phyloP scores from a whole-genome alignment of 2,113 vertebrate species.

The Isichthys henryi region DNA sequence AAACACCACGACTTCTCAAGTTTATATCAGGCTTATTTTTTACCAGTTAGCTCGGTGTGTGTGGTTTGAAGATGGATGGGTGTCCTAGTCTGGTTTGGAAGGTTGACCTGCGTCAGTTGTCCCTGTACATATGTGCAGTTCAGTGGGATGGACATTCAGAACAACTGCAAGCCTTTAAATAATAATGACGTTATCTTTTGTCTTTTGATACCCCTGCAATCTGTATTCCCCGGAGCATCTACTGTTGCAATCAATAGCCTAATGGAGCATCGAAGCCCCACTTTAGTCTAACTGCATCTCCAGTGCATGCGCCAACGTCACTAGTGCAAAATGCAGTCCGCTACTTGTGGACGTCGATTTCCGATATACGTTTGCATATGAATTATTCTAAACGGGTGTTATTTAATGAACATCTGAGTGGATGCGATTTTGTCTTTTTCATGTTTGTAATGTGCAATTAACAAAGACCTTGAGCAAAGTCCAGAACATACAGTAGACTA shows the following conservation, averaged over 20 bases:
- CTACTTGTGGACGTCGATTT: background rate
- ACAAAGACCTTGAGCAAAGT: background rate
- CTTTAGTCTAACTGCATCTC: background rate
- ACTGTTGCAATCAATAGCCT: slow-evolving; percentile 41
- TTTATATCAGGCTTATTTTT: background rate
- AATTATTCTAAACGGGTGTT: background rate
- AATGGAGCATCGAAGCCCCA: slow-evolving; percentile 28
- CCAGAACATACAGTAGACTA: background rate
- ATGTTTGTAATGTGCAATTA: background rate
- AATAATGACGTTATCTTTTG: slow-evolving; percentile 14
- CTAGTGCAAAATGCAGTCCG: background rate
- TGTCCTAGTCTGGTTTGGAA: background rate
- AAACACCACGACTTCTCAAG: background rate
- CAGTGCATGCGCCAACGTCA: background rate
- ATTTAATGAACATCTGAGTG: background rate
- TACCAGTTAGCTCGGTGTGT: background rate
- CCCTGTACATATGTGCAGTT: background rate
- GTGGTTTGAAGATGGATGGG: background rate
- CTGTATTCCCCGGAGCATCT: slow-evolving; percentile 23
- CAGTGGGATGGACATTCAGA: background rate
- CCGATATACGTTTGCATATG: background rate
- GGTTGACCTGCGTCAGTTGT: background rate
- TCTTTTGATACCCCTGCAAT: background rate
- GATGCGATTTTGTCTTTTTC: background rate
- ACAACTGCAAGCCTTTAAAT: background rate